Evolutionary conservation across 2,113 vertebrate genomes (phyloP), one percentile per base, ranked within the genome.

Genomic region (Amphiprion ocellaris): DNA sequence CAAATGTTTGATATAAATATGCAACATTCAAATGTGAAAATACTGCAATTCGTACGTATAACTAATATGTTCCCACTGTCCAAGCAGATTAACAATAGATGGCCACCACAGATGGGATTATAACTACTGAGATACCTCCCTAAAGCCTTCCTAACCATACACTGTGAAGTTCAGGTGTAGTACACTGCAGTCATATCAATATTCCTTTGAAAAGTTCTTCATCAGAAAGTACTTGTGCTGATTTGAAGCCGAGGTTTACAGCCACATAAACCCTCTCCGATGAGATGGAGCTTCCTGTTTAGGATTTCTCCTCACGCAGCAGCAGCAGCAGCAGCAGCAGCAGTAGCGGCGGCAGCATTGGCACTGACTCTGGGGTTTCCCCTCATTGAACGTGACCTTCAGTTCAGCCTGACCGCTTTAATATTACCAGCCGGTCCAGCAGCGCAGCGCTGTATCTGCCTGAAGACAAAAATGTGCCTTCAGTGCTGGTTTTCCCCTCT

Each of bases 281-380:
- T 17, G 50, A 69, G 59, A 30, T 19, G 24, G 24, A 64, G 66
- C 71, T 69, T 79, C 81, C 90, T 21, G 78, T 85, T 85, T 39
- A 49, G 52, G 53, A 46, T 50, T 65, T 65, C 54, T 69, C 54
- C 15, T 52, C 77, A 64, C 26, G 21, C 49, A 84, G 61, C 62
- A 4, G 61, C 46, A 41, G 69, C 4, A 21, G 21, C 1, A 21
- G 21, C 21, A 80, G 61, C 62, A 4, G 61, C 46, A 47, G 69
- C 4, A 21, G 21, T 21, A 21, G 21, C 21, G 82, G 61, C 62
- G 5, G 61, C 46, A 47, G 69, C 4, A 0, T 0, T 76, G 77
- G 78, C 65, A 23, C 33, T 0, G 4, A 78, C 33, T 66, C 49
- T 2, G 74, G 85, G 88, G 71, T 73, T 88, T 83, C 73, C 86